Percentiles rank a stretch among this genome's conserved stretches.
Evolutionary conservation across 2,113 vertebrate genomes (phyloP).

Genomic region (Alouatta palliata): DNA sequence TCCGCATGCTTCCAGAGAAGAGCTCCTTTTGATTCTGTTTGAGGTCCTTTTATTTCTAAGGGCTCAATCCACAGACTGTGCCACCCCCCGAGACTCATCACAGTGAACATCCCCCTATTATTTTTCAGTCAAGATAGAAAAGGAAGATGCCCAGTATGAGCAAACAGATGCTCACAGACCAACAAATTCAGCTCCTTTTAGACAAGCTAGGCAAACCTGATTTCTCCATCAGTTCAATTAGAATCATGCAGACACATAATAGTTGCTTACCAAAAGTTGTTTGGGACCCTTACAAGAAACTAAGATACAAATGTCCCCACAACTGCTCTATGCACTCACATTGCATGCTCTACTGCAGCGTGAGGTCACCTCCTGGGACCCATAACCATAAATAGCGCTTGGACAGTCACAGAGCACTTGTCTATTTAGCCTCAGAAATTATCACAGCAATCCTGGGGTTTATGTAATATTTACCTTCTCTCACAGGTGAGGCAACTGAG

Average conservation of each 20-base stretch:
- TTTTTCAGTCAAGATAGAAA: neutral
- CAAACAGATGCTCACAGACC: too few relatives aligned
- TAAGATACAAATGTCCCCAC: rapidly evolving
- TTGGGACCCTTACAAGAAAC: neutral
- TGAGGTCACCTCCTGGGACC: neutral
- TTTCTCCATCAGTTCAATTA: neutral
- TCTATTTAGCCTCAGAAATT: neutral
- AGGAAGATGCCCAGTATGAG: neutral
- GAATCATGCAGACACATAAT: rapidly evolving
- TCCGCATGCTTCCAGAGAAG: neutral
- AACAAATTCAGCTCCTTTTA: neutral
- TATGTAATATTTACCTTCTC: neutral
- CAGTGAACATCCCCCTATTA: too few relatives aligned
- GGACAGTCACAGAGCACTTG: neutral
- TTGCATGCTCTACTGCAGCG: rapidly evolving
- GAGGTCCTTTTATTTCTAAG: neutral
- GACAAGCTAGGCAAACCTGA: neutral
- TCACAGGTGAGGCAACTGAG: neutral
- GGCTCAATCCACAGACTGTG: rapidly evolving
- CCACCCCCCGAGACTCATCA: neutral
- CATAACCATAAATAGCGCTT: neutral
- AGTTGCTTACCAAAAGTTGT: neutral
- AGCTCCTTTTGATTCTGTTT: neutral
- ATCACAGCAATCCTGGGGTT: neutral
- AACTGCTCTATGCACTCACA: rapidly evolving